Conservation (phyloP, 2,797 vertebrate genomes). For the Moxostoma hubbsi region DNA sequence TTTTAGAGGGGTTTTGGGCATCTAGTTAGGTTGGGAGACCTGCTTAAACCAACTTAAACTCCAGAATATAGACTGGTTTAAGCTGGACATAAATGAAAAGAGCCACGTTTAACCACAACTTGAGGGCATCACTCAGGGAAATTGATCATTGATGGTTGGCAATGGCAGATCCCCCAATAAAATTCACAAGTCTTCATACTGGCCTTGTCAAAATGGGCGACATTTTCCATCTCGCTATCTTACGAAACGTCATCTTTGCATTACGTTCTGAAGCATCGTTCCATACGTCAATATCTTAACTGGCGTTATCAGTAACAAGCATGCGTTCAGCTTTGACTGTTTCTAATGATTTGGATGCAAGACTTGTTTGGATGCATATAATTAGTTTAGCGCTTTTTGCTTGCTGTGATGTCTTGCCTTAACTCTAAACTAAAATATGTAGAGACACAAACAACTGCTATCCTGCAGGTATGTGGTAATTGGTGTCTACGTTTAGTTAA, state of each 20-base stretch:
- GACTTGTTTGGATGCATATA: not conserved
- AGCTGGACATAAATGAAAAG: too few relatives aligned
- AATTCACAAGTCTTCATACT: not conserved
- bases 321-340: not conserved
- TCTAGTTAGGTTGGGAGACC: too few relatives aligned
- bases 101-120: too few relatives aligned
- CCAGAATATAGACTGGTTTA: too few relatives aligned
- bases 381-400: not conserved
- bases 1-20: too few relatives aligned
- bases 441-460: too few relatives aligned
- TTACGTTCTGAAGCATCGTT: slow-evolving; percentile 12
- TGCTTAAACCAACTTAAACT: too few relatives aligned
- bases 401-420: too few relatives aligned
- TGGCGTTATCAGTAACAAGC: slow-evolving; percentile 37
- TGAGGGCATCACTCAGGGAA: not conserved
- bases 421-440: too few relatives aligned
- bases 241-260: slow-evolving; percentile 10
- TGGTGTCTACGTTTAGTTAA: too few relatives aligned
- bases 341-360: not conserved
- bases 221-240: slow-evolving; percentile 24
- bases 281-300: slow-evolving; percentile 64
- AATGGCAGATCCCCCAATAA: not conserved
- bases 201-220: not conserved
- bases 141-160: not conserved
- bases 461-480: too few relatives aligned